phyloP scores from a whole-genome alignment of 2,888 invertebrate species.

The Sceliomorpha sp. region DNA sequence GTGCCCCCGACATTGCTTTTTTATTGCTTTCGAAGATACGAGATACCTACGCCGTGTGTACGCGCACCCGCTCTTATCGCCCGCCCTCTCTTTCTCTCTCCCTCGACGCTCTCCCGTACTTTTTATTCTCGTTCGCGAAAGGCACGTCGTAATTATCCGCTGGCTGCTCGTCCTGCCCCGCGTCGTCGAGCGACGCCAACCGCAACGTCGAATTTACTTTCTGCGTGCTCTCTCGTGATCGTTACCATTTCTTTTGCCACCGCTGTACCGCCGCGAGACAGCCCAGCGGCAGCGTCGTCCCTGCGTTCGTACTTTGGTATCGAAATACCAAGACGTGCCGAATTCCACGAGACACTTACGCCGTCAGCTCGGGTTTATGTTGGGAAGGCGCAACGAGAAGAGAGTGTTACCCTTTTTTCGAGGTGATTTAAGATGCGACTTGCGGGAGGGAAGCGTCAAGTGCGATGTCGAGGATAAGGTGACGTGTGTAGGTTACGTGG shows the following conservation, averaged over 20 bases:
- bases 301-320: conserved; percentile 2
- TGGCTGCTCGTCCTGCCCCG: conserved; percentile 3
- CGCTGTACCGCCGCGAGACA: not conserved
- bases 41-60: conserved; percentile 27
- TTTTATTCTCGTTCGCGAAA: conserved; percentile 18
- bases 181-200: conserved; percentile 13
- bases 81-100: conserved; percentile 15
- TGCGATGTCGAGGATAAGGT: too few relatives aligned
- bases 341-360: conserved; percentile 14
- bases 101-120: conserved; percentile 2
- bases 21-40: conserved; percentile 8
- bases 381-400: not conserved
- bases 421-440: too few relatives aligned
- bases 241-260: conserved; percentile 39
- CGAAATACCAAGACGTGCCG: conserved; percentile 10
- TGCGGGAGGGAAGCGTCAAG: too few relatives aligned
- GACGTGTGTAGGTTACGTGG: too few relatives aligned
- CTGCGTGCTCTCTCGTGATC: conserved; percentile 42
- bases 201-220: conserved; percentile 44
- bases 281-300: conserved; percentile 1
- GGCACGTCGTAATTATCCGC: conserved; percentile 40
- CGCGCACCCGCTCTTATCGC: conserved; percentile 29
- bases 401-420: not conserved
- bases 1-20: conserved; percentile 58
- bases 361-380: conserved; percentile 20